Evolutionary conservation across 2,797 vertebrate genomes (phyloP).

Genomic region (Eupleurogrammus muticus): DNA sequence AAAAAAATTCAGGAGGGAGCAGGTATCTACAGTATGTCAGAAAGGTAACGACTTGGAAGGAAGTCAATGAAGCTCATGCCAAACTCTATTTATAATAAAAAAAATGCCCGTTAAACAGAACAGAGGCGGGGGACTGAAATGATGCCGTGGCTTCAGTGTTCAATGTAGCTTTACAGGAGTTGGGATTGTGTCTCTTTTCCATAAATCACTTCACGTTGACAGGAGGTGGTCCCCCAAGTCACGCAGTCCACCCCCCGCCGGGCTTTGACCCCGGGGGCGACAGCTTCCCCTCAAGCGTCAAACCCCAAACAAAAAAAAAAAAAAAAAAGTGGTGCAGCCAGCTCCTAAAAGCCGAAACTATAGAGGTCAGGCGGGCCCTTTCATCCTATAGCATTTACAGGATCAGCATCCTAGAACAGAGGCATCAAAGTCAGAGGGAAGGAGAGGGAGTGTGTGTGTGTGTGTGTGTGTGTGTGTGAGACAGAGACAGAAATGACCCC

Average conservation of each 20-base stretch:
- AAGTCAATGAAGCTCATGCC: constrained; percentile 38
- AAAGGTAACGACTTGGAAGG: constrained; percentile 55
- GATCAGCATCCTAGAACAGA: constrained; percentile 51
- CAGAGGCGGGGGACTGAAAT: constrained; percentile 24
- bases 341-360: constrained; percentile 63
- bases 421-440: constrained; percentile 47
- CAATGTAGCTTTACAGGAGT: constrained; percentile 65
- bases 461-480: not conserved
- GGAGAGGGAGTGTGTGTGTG: not conserved
- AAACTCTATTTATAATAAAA: constrained; percentile 51
- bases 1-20: constrained; percentile 33
- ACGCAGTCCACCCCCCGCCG: constrained; percentile 55
- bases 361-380: constrained; percentile 64
- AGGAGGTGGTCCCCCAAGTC: constrained; percentile 73
- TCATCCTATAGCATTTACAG: constrained; percentile 68
- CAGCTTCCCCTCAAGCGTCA: constrained; percentile 71
- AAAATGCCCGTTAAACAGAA: constrained; percentile 29
- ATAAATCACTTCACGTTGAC: constrained; percentile 81
- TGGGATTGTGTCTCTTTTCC: constrained; percentile 71
- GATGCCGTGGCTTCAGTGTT: constrained; percentile 51
- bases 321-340: constrained; percentile 73
- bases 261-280: constrained; percentile 72
- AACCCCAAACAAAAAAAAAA: too few relatives aligned
- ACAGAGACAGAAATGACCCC: constrained; percentile 50
- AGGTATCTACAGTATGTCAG: constrained; percentile 60